Percentiles rank a stretch among this genome's conserved stretches.
Evolutionary conservation across 2,113 vertebrate species (phyloP).

Genomic region (Paramormyrops kingsleyae): DNA sequence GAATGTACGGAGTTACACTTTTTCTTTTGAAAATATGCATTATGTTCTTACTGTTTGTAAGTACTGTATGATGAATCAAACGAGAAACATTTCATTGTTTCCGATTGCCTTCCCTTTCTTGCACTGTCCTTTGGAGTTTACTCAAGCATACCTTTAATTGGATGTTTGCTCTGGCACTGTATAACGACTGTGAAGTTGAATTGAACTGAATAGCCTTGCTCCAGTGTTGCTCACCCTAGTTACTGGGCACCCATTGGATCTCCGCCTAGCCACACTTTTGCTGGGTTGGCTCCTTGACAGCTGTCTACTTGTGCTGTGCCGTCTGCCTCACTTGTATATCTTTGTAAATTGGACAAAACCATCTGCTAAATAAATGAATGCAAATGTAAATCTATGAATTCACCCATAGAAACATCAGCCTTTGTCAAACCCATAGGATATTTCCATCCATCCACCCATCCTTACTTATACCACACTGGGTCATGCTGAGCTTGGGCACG

Average conservation of each 20-base stretch:
- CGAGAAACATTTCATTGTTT: not conserved
- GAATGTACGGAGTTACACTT: not conserved
- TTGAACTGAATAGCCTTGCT: not conserved
- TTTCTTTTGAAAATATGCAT: not conserved
- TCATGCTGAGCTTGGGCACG: not conserved
- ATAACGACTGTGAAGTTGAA: not conserved
- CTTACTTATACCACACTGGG: not conserved
- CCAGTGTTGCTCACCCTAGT: not conserved
- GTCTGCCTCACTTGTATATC: not conserved
- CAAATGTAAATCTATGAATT: not conserved
- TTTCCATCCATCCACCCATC: not conserved
- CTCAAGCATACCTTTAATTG: not conserved
- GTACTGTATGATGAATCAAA: not conserved
- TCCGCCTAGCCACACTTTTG: not conserved
- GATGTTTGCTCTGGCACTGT: not conserved
- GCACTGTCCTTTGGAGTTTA: not conserved
- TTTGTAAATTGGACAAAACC: not conserved
- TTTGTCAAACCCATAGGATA: not conserved
- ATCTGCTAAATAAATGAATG: not conserved
- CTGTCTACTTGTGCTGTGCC: not conserved
- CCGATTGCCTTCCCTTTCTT: not conserved
- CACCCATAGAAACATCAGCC: not conserved
- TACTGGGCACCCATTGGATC: not conserved
- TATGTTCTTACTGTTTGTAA: not conserved
- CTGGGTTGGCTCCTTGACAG: not conserved